Conservation (phyloP, 2,888 invertebrate species). For the Buathra laborator region DNA sequence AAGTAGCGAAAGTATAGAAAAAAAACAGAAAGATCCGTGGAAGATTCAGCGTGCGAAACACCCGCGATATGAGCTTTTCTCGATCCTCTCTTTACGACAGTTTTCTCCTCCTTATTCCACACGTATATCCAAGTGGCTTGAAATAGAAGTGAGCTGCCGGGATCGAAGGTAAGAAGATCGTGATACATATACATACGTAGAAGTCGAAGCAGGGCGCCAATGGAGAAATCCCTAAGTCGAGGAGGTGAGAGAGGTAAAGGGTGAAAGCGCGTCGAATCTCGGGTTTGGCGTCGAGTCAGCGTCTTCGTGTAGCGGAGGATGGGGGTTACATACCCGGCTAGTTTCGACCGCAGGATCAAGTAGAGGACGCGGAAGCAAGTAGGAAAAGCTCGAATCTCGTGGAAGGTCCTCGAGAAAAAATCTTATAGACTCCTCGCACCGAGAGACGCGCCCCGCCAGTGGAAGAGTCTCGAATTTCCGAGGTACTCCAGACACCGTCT, state of each 20-base stretch:
- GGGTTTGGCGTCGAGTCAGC: slow-evolving; percentile 76
- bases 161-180: slow-evolving; percentile 18
- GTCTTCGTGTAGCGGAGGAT: slow-evolving; percentile 67
- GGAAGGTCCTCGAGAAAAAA: slow-evolving; percentile 31
- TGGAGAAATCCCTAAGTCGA: slow-evolving; percentile 42
- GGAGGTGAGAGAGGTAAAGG: slow-evolving; percentile 36
- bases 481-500: slow-evolving; percentile 25
- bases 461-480: slow-evolving; percentile 48
- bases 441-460: slow-evolving; percentile 4
- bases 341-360: slow-evolving; percentile 62
- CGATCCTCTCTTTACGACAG: slow-evolving; percentile 28
- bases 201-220: slow-evolving; percentile 23
- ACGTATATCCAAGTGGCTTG: slow-evolving; percentile 32
- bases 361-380: slow-evolving; percentile 35
- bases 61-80: slow-evolving; percentile 61
- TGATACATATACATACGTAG: slow-evolving; percentile 35
- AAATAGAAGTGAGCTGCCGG: slow-evolving; percentile 28
- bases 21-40: slow-evolving; percentile 27
- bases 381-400: slow-evolving; percentile 50
- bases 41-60: slow-evolving; percentile 52
- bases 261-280: slow-evolving; percentile 7
- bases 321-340: slow-evolving; percentile 56
- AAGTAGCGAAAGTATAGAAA: slow-evolving; percentile 26
- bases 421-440: slow-evolving; percentile 25
- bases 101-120: slow-evolving; percentile 38